Percentiles rank a stretch among this genome's conserved stretches.
Evolutionary conservation across 37 sponge, comb jelly and placozoan genomes (phyloP).

Genomic region (Chondrilla cf. caribensis): DNA sequence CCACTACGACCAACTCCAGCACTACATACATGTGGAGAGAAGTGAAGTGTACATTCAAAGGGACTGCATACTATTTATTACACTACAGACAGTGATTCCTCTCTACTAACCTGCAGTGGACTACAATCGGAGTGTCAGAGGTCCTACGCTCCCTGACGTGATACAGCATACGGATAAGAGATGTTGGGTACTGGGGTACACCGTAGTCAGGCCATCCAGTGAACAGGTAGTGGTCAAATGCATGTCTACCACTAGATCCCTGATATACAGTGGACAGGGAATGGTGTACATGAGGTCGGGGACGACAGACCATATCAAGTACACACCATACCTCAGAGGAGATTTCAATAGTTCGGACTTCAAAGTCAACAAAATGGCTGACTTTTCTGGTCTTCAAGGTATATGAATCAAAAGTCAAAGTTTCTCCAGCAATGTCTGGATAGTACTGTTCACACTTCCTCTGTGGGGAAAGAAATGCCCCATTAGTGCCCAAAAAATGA

Average conservation of each 20-base stretch:
- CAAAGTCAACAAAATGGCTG: constrained; percentile 9
- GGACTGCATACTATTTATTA: too few species aligned
- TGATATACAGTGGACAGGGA: not conserved
- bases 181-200: not conserved
- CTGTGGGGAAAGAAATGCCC: not conserved
- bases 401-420: not conserved
- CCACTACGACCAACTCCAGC: constrained; percentile 82
- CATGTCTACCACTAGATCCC: not conserved
- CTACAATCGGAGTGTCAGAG: not conserved
- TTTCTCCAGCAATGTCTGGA: not conserved
- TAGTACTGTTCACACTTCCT: constrained; percentile 20
- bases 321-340: not conserved
- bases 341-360: constrained; percentile 6
- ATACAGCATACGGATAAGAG: constrained; percentile 4
- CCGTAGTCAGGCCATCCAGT: constrained; percentile 17
- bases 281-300: not conserved
- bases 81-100: too few species aligned
- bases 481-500: not conserved
- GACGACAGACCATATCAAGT: not conserved
- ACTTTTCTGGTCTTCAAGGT: not conserved
- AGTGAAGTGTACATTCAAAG: too few species aligned
- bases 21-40: constrained; percentile 31
- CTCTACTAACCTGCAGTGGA: not conserved
- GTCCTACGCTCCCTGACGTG: not conserved
- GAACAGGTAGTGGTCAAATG: constrained; percentile 10